phyloP scores from a whole-genome alignment of 1,140 invertebrate species.

The Drosophila santomea region DNA sequence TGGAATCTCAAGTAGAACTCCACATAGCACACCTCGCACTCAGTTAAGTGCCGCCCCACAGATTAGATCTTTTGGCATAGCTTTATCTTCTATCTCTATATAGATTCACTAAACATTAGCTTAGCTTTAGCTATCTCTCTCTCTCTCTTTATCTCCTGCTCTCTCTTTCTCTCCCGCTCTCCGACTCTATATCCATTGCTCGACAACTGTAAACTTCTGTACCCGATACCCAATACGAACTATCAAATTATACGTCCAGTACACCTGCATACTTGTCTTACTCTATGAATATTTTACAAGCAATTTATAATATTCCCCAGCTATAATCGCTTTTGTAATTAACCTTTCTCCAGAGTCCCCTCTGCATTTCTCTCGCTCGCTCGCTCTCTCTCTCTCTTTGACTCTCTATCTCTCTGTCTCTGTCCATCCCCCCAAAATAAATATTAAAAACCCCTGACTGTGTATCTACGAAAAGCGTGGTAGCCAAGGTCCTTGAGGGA shows the following conservation, averaged over 20 bases:
- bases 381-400: conserved; percentile 16
- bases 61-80: conserved; percentile 40
- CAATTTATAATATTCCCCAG: conserved; percentile 16
- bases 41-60: conserved; percentile 37
- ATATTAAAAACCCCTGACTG: conserved; percentile 22
- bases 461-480: conserved; percentile 44
- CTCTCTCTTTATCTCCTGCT: conserved; percentile 23
- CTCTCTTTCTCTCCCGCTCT: conserved; percentile 27
- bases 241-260: conserved; percentile 39
- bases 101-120: conserved; percentile 27
- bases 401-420: conserved; percentile 21
- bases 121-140: conserved; percentile 39
- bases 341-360: conserved; percentile 47
- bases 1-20: conserved; percentile 53
- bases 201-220: conserved; percentile 36
- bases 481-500: conserved; percentile 46
- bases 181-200: conserved; percentile 28
- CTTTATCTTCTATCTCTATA: conserved; percentile 35
- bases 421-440: conserved; percentile 12
- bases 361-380: conserved; percentile 33
- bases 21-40: conserved; percentile 41
- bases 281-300: conserved; percentile 21
- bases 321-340: conserved; percentile 70
- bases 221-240: conserved; percentile 35
- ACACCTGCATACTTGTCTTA: conserved; percentile 46